Base-by-base conservation (phyloP, 35 echinoderm and acorn worm species). In the Holothuria glaberrima region DNA sequence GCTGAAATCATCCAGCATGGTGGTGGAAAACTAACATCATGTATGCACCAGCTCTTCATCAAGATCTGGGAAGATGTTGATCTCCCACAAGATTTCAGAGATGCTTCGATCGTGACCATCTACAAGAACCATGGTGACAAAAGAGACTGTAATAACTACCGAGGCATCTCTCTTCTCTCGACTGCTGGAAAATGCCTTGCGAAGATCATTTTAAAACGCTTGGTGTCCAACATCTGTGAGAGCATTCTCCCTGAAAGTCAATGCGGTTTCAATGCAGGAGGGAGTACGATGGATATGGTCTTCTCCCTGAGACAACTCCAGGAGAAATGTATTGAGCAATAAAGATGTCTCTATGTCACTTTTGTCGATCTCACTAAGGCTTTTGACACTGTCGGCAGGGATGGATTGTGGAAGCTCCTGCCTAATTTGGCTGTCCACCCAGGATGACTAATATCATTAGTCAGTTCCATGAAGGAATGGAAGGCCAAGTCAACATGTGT, bases 141-240 rank as follows among this genome's bases (percentile, higher is more conserved):
- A n/a, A n/a, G n/a, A n/a, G n/a, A n/a, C n/a, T n/a, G n/a, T n/a
- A n/a, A n/a, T n/a, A n/a, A n/a, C n/a, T n/a, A n/a, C n/a, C n/a
- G n/a, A n/a, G n/a, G n/a, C 22, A 80, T 80, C 12, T 80, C 44
- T 19, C 38, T 80, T 20, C 44, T 80, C 12, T 80, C 76, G n/a
- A 80, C 0, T 27, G 76, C 76, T 20, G 76, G 76, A n/a, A 80
- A 80, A 57, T 4, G 19, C n/a, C 24, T 80, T 20, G 38, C 38
- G 14, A 18, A 27, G 12, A 22, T 80, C 12, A 18, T 80, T 17
- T 24, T 57, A 5, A 80, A 46, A 6, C 4, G 76, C 9, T 27
- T 69, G 13, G 12, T 12, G 16, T 21, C 16, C n/a, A n/a, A n/a
- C 1, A 36, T 78, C 32, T 29, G 27, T 12, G 44, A 78, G 32